phyloP scores from a whole-genome alignment of 2,113 vertebrate species.

The Colius striatus region DNA sequence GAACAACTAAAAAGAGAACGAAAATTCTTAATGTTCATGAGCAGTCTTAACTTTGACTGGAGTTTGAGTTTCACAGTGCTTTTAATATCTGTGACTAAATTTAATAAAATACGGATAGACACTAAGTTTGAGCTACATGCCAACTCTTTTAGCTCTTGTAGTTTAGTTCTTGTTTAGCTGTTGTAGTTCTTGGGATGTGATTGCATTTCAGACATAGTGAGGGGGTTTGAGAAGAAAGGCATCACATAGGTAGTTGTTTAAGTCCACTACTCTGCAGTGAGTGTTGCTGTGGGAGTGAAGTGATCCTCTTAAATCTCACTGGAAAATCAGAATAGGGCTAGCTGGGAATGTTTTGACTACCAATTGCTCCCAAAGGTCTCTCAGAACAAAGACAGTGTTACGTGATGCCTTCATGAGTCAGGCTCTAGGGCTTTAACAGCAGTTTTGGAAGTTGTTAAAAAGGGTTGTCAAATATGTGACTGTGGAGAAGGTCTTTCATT shows the following conservation, averaged over 20 bases:
- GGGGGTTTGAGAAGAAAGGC: background rate
- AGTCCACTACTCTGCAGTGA: background rate
- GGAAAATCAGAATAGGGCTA: conserved; percentile 48
- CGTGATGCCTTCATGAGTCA: background rate
- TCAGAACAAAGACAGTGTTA: conserved; percentile 46
- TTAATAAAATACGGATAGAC: background rate
- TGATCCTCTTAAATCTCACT: conserved; percentile 34
- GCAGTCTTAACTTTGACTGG: background rate
- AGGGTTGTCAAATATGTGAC: conserved; percentile 60
- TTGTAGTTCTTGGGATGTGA: background rate
- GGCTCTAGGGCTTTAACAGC: conserved; percentile 51
- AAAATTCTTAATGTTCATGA: background rate
- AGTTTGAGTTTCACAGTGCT: background rate
- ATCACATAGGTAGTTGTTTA: background rate
- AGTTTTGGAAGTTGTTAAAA: conserved; percentile 71
- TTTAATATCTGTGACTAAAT: background rate
- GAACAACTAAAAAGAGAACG: background rate
- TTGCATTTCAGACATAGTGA: background rate
- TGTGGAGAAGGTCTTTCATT: conserved; percentile 71
- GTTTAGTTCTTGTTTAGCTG: background rate
- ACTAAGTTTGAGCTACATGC: background rate
- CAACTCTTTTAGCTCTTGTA: background rate
- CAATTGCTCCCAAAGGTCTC: conserved; percentile 35
- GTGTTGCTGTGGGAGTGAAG: conserved; percentile 5
- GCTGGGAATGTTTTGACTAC: conserved; percentile 55